Percentiles rank a stretch among this genome's conserved stretches.
Conservation (phyloP, 1,140 invertebrate species). For the Neotoxoptera formosana region DNA sequence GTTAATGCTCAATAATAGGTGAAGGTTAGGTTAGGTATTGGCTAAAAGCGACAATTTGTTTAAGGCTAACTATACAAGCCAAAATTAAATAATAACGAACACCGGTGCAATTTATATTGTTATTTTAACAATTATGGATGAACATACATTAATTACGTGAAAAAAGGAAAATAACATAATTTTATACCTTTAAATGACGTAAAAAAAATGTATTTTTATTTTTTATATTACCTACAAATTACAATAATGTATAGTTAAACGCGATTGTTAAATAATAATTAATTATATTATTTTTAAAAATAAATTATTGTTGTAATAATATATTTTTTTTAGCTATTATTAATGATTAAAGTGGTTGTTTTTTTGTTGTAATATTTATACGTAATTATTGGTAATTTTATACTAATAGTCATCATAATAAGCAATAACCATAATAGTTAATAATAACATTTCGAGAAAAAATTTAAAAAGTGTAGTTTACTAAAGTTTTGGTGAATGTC, state of each 20-base stretch:
- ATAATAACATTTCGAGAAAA: not conserved
- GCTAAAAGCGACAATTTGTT: not conserved
- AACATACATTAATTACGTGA: not conserved
- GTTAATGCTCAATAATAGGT: not conserved
- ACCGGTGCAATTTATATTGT: not conserved
- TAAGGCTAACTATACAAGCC: not conserved
- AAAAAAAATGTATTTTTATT: not conserved
- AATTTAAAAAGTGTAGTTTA: not conserved
- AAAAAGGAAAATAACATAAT: not conserved
- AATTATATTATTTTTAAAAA: not conserved
- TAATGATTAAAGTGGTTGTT: not conserved
- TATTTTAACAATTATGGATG: not conserved
- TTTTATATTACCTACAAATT: not conserved
- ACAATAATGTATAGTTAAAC: not conserved
- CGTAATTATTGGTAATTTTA: not conserved
- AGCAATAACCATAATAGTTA: not conserved
- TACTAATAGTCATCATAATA: not conserved
- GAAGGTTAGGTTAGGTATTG: constrained; percentile 17
- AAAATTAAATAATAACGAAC: not conserved
- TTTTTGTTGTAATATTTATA: not conserved
- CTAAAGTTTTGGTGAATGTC: not conserved
- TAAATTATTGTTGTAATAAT: not conserved
- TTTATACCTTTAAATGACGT: not conserved
- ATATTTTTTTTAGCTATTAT: not conserved
- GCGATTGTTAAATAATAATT: not conserved